Conservation (phyloP, 2,797 vertebrate genomes). For the Pangasius mekongensis region DNA sequence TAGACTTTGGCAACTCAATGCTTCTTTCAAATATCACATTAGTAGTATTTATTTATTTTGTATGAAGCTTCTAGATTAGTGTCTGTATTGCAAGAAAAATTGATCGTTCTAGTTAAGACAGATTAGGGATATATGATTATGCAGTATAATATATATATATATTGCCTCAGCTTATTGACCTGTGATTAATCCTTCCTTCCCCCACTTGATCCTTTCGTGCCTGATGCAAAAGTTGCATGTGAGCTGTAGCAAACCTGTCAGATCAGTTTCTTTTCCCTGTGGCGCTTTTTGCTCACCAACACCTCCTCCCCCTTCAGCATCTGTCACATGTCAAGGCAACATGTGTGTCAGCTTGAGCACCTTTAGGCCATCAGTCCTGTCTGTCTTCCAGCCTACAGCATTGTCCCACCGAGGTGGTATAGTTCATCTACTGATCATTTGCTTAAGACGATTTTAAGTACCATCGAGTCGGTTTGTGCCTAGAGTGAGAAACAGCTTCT, state of each 20-base stretch:
- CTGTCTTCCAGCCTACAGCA: conserved; percentile 25
- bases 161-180: conserved; percentile 28
- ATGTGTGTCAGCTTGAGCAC: conserved; percentile 26
- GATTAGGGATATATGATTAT: not conserved
- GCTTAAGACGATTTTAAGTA: not conserved
- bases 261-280: conserved; percentile 47
- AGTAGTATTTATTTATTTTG: not conserved
- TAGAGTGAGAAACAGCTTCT: conserved; percentile 8
- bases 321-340: conserved; percentile 42
- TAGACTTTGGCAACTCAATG: not conserved
- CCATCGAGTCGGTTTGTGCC: not conserved
- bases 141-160: not conserved
- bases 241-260: conserved; percentile 41
- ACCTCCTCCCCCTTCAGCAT: conserved; percentile 31
- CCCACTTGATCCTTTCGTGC: conserved; percentile 6
- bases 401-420: conserved; percentile 1
- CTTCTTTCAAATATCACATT: not conserved
- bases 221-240: conserved; percentile 22
- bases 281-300: conserved; percentile 19
- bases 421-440: conserved; percentile 6
- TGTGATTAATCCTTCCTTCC: not conserved
- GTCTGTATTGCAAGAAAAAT: not conserved
- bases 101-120: not conserved
- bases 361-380: conserved; percentile 13
- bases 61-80: not conserved